phyloP scores from a whole-genome alignment of 1,140 invertebrate genomes.

The Rhopalosiphum padi region DNA sequence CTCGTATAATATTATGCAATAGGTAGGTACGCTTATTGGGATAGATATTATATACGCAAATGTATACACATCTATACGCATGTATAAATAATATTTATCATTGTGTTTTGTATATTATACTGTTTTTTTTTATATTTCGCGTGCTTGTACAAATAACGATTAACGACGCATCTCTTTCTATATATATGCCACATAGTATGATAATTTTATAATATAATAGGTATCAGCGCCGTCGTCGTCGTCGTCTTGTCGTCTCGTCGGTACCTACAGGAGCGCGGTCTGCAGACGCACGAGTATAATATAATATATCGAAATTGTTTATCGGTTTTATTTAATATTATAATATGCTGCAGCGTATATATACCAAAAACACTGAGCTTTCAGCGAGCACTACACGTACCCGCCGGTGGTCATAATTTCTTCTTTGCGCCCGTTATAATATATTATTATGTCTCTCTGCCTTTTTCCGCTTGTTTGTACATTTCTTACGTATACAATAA shows the following conservation, averaged over 20 bases:
- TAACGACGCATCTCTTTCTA: too few species aligned
- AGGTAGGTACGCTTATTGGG: not conserved
- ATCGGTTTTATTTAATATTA: not conserved
- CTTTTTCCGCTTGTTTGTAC: not conserved
- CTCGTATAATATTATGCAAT: not conserved
- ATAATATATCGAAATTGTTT: slow-evolving; percentile 34
- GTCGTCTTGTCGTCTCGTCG: not conserved
- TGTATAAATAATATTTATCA: not conserved
- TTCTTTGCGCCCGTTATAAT: not conserved
- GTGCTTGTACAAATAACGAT: not conserved
- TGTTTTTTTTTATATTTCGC: not conserved
- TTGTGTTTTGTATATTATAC: not conserved
- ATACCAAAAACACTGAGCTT: slow-evolving; percentile 5
- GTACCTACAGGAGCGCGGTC: not conserved
- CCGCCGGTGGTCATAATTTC: not conserved
- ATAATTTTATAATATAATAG: not conserved
- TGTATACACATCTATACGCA: too few species aligned
- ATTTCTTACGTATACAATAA: not conserved
- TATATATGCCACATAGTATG: not conserved
- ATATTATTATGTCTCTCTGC: not conserved
- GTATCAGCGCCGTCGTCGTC: not conserved
- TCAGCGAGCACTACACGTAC: not conserved
- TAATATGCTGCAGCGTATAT: not conserved
- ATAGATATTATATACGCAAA: not conserved
- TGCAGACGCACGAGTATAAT: not conserved